A percentile compares a stretch with the other conserved stretches of the same genome.
phyloP scores from a whole-genome alignment of 2,113 vertebrate species.

The Labeo catla region DNA sequence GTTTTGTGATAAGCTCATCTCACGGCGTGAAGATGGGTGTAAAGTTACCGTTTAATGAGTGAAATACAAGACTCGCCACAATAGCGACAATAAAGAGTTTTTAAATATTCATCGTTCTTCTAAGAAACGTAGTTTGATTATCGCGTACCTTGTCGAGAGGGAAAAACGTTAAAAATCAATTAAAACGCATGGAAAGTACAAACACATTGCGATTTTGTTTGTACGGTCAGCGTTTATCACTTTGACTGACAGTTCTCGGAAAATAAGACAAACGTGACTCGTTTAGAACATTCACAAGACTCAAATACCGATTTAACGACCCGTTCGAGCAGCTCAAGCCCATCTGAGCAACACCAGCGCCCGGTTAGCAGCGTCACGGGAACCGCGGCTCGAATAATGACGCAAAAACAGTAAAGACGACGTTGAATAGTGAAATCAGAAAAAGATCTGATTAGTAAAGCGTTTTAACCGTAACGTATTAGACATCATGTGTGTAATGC shows the following conservation, averaged over 20 bases:
- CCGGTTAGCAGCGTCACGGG: background rate
- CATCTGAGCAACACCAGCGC: background rate
- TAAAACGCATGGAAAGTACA: background rate
- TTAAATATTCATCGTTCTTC: conserved; percentile 32
- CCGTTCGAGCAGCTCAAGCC: background rate
- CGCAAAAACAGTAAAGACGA: background rate
- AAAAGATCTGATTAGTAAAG: background rate
- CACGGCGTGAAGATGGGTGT: conserved; percentile 15
- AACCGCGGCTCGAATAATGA: background rate
- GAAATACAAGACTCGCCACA: conserved; percentile 20
- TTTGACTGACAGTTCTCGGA: background rate
- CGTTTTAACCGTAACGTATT: background rate
- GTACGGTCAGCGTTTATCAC: background rate
- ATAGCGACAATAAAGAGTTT: background rate
- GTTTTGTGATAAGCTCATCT: conserved; percentile 20
- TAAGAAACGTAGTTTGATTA: background rate
- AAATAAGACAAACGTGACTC: background rate
- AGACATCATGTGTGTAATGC: background rate
- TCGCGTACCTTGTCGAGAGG: background rate
- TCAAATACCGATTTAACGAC: background rate
- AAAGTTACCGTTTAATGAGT: background rate
- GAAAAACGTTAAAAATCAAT: background rate
- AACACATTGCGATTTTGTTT: background rate
- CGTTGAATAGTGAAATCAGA: background rate
- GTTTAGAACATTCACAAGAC: background rate